Percentiles rank a stretch among this genome's conserved stretches.
Conservation (phyloP, 1,140 invertebrate species). For the Pogonus chalceus region DNA sequence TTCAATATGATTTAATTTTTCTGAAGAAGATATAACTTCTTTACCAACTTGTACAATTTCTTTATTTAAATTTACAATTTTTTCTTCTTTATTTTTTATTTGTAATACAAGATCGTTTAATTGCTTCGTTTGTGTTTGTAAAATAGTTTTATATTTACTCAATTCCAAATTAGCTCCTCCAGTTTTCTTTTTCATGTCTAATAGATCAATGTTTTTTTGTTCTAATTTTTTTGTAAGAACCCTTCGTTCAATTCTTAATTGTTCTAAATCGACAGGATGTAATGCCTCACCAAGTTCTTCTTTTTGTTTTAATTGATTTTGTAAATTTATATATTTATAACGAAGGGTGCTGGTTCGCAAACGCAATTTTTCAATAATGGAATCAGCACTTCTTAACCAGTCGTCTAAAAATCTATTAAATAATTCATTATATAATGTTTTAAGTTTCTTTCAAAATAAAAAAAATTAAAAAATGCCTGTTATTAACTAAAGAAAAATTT, state of each 20-base stretch:
- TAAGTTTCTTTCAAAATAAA: no score
- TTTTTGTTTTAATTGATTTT: constrained; percentile 26
- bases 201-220: constrained; percentile 30
- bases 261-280: constrained; percentile 38
- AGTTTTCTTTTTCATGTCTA: constrained; percentile 34
- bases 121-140: constrained; percentile 15
- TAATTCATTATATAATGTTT: constrained; percentile 1
- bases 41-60: neutral
- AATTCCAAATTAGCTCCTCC: constrained; percentile 28
- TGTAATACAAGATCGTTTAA: neutral
- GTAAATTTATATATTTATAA: constrained; percentile 24
- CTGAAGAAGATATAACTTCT: neutral
- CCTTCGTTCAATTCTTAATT: constrained; percentile 37
- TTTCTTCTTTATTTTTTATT: neutral
- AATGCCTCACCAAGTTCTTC: constrained; percentile 35
- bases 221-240: constrained; percentile 33
- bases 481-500: no score
- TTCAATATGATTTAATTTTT: neutral
- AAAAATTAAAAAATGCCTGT: no score
- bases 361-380: constrained; percentile 33
- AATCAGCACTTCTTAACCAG: constrained; percentile 31
- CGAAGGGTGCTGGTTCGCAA: constrained; percentile 31
- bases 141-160: constrained; percentile 24
- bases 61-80: neutral
- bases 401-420: constrained; percentile 34